These are phyloP conservation scores for Somateria mollissima DNA, from an alignment of 2,797 vertebrate genomes.

Conservation along the genomic window DNA sequence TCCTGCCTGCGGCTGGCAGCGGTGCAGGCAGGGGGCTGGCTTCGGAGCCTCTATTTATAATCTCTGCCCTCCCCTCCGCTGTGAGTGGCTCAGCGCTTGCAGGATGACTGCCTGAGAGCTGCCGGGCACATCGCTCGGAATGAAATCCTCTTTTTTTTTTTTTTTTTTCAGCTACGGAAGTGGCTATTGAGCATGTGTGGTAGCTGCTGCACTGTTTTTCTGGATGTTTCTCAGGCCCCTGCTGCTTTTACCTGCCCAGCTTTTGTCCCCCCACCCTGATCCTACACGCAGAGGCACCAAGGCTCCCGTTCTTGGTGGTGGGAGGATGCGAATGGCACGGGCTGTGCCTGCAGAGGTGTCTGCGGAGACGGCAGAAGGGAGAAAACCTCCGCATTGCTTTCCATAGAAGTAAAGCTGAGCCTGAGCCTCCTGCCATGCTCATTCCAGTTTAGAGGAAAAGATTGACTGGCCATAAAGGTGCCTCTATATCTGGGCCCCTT, in stretches of 20 bases:
- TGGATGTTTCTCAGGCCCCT: constrained; percentile 38
- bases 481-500: not conserved
- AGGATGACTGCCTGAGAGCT: not conserved
- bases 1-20: not conserved
- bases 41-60: accelerated
- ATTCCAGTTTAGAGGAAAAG: not conserved
- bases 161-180: constrained; percentile 26
- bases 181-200: constrained; percentile 52
- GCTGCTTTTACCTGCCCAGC: not conserved
- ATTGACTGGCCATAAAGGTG: not conserved
- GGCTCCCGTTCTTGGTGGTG: accelerated
- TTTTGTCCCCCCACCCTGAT: accelerated
- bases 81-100: constrained; percentile 8
- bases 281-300: accelerated
- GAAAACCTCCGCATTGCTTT: not conserved
- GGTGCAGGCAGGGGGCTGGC: not conserved
- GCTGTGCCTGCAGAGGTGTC: not conserved
- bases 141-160: not conserved
- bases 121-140: not conserved
- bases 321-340: not conserved
- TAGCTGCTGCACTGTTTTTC: not conserved
- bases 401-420: not conserved
- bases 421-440: not conserved
- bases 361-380: not conserved
- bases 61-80: constrained; percentile 23